Conservation (phyloP, 2,113 vertebrate genomes). For the Mormyrus lacerda region DNA sequence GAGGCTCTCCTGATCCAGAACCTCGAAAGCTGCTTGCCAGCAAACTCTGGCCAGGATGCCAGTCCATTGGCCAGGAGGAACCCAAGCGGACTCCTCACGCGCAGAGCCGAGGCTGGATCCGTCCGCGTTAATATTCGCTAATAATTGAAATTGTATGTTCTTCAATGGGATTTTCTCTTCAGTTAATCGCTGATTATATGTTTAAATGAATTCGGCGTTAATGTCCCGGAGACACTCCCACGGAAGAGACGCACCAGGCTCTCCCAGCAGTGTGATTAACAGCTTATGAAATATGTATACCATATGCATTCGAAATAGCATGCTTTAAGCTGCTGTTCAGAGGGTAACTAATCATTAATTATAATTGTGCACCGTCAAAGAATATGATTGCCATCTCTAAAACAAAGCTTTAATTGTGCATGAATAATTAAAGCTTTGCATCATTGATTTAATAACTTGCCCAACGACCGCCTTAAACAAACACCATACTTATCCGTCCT, state of each 20-base stretch:
- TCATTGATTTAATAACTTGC: background rate
- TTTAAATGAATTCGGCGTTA: background rate
- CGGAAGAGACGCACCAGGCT: background rate
- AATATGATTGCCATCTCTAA: background rate
- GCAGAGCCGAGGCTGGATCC: background rate
- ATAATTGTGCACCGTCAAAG: background rate
- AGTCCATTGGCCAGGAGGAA: background rate
- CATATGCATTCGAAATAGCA: background rate
- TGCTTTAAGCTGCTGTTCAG: background rate
- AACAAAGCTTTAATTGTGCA: conserved; percentile 3
- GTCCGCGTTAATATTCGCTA: background rate
- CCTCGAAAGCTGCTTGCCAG: background rate
- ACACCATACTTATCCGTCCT: background rate
- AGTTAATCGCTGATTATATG: background rate
- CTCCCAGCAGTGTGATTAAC: background rate
- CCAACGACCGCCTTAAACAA: background rate
- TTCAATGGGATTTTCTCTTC: background rate
- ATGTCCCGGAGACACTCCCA: background rate
- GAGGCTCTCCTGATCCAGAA: background rate
- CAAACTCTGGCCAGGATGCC: background rate
- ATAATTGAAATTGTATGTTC: background rate
- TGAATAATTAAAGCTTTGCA: background rate
- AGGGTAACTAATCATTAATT: background rate
- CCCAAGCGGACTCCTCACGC: background rate
- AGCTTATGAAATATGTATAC: background rate